phyloP scores from a whole-genome alignment of 2,797 vertebrate species.

The Heterohyrax brucei region DNA sequence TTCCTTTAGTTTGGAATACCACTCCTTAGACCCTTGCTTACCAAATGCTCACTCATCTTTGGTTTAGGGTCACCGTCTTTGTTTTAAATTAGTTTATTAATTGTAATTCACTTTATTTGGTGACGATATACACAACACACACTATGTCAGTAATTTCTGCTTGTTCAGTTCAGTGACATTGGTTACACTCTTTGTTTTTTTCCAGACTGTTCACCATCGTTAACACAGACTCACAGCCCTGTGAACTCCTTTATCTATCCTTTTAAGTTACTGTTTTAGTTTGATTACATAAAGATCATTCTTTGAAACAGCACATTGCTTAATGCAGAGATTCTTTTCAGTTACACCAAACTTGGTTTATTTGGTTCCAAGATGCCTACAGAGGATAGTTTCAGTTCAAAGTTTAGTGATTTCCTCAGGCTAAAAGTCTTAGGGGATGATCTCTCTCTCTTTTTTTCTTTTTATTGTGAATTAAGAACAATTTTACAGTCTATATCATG shows the following conservation, averaged over 20 bases:
- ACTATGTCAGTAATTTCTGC: not conserved
- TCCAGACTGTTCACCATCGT: not conserved
- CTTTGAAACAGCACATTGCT: not conserved
- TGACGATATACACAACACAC: not conserved
- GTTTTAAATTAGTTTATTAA: not conserved
- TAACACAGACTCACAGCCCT: not conserved
- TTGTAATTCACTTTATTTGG: not conserved
- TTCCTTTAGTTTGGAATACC: not conserved
- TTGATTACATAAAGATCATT: not conserved
- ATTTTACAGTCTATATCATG: too few relatives aligned
- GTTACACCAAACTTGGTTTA: not conserved
- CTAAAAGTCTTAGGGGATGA: not conserved
- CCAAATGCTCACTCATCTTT: not conserved
- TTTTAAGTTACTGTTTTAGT: not conserved
- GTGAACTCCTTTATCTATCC: not conserved
- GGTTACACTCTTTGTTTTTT: not conserved
- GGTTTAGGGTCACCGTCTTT: slow-evolving; percentile 29
- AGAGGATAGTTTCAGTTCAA: not conserved
- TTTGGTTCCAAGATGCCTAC: not conserved
- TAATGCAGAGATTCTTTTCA: not conserved
- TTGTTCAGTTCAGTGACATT: not conserved
- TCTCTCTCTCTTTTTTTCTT: too few relatives aligned
- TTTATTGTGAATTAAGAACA: too few relatives aligned
- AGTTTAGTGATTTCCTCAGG: not conserved
- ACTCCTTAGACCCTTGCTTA: not conserved